Base-by-base conservation (phyloP, 1,140 invertebrate genomes). In the Papilio helenus region DNA sequence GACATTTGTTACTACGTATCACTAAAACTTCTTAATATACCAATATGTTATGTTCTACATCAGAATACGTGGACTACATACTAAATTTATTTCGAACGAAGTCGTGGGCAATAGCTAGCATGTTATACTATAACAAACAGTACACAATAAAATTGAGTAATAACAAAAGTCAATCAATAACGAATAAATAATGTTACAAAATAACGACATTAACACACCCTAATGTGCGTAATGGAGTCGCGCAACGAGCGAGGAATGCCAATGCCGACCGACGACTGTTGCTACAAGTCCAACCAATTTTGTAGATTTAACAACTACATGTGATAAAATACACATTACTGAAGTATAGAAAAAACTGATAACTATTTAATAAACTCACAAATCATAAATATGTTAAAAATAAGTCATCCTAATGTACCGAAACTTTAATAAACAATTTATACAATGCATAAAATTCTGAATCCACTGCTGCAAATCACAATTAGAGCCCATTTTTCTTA, bases 211-310 rank as follows among this genome's bases (percentile, higher is more conserved):
- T 68, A 68, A 29, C 61, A 68, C 61, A 68, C 61, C 61, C 61
- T 68, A 68, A 68, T 61, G 61, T 68, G 61, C 61, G 61, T 29
- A 29, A 29, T 68, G 23, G 23, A 29, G 61, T 68, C 61, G 61
- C 61, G 61, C 61, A 68, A 68, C 61, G 61, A 68, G 61, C 26
- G 12, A 3, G 61, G 61, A 68, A 68, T 68, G 61, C 26, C 61
- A 68, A 34, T 68, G 61, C 26, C 61, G 26, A 34, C 9, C 58
- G 58, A 23, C 58, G 58, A 23, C 26, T 14, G 26, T 29, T 16
- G 23, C 26, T 29, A 29, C 61, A 55, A 55, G 18, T 8, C 46
- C 16, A 49, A 0, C 44, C 18, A 51, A 51, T 51, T 18, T 51
- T 0, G 49, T 51, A 51, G 49, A n/a, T 51, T 51, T 51, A 51